Evolutionary conservation across 2,797 vertebrate genomes (phyloP).

Genomic region (Nyctibius grandis): DNA sequence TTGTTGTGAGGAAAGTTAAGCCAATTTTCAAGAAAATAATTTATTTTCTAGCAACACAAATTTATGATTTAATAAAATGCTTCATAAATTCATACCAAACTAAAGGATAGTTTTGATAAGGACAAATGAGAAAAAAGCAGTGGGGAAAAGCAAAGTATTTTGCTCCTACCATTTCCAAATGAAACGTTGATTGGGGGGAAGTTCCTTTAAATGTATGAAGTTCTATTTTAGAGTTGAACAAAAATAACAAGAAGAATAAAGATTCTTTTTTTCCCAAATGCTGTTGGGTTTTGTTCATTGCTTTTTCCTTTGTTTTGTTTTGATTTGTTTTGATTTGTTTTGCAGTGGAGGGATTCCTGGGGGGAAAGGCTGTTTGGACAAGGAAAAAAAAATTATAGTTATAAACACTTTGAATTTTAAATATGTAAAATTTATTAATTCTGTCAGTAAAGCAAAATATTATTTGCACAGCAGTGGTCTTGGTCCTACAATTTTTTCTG

Average conservation of each 20-base stretch:
- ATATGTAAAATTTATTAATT: not conserved
- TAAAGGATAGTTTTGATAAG: not conserved
- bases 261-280: not conserved
- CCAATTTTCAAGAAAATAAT: not conserved
- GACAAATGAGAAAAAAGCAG: not conserved
- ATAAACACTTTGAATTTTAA: not conserved
- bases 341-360: not conserved
- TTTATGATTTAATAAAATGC: not conserved
- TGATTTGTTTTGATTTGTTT: not conserved
- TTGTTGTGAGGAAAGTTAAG: not conserved
- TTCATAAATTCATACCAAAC: not conserved
- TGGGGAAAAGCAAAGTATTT: not conserved
- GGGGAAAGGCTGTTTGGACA: not conserved
- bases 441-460: not conserved
- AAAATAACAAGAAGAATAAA: not conserved
- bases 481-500: not conserved
- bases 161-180: not conserved
- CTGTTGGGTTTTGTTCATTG: not conserved
- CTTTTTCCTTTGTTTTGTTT: not conserved
- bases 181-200: not conserved
- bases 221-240: not conserved
- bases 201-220: not conserved
- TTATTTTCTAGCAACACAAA: not conserved
- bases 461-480: not conserved
- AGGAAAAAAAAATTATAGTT: not conserved